Base-by-base conservation (phyloP, 2,797 vertebrate genomes). In the Nannoperca obscura region DNA sequence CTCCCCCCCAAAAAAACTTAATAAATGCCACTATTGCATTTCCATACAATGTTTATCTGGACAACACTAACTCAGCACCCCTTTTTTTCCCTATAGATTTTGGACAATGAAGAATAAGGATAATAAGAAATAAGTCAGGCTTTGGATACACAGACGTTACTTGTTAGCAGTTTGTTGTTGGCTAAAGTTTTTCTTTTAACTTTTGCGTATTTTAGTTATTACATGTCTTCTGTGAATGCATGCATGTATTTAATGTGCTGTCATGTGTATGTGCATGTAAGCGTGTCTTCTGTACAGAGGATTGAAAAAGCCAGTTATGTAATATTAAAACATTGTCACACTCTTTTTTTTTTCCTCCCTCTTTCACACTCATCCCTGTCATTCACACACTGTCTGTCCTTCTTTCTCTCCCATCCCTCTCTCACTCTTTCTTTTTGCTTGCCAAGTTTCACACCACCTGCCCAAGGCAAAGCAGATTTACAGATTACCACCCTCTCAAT, bases 401-500 rank as follows among this genome's bases (percentile, higher is more conserved):
- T 85, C 76, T 14, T 11, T 57, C 67, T 34, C 34, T 44, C 40
- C 70, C 9, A 5, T 69, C 46, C 36, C 7, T 76, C 65, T 55
- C 40, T 78, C 72, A 34, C 34, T 74, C 55, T 64, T 55, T 76
- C 61, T 78, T 82, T 81, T 59, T 64, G 47, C 70, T 80, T 71
- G 90, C 92, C 92, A 93, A 91, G 80, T 94, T 94, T 95, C 90
- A 93, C 92, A 92, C 93, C 91, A 90, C 89, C 84, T 89, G 89
- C 86, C 83, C 74, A 76, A 89, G 82, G 91, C 91, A 93, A 94
- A 95, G 93, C 90, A 90, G 94, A 94, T 95, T 95, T 95, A 90
- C 92, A 95, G 94, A 95, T 95, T 95, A 95, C 88, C 90, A 91
- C 82, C 81, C 83, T 89, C 91, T 87, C 79, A 55, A 79, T 79